Evolutionary conservation across 2,888 invertebrate genomes (phyloP), one percentile per base, ranked within the genome.

Genomic region (Arge pagana): DNA sequence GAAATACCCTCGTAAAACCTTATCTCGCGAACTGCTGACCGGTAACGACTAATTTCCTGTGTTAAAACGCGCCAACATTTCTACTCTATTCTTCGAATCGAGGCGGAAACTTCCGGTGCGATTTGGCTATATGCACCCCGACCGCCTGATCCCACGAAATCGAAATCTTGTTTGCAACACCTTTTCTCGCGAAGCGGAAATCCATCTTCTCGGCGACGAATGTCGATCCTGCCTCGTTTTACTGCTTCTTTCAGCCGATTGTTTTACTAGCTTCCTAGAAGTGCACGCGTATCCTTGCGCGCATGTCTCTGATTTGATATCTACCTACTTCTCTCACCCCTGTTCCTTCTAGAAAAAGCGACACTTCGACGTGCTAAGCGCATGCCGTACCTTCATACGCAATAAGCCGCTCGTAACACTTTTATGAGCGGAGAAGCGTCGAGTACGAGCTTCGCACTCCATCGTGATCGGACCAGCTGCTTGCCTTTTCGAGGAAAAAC

Each of bases 351-450:
- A n/a, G n/a, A n/a, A n/a, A n/a, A n/a, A n/a, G n/a, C n/a, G n/a
- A n/a, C n/a, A n/a, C n/a, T n/a, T n/a, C n/a, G n/a, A n/a, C 23
- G 45, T 45, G 33, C 33, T 24, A 16, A 23, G 16, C 19, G 48
- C 53, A 55, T 55, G 45, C 21, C 33, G n/a, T 50, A 41, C 33
- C 40, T 62, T 55, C 62, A 57, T 62, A 58, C 57, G 63, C 64
- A 65, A 65, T 65, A 67, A 67, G 62, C 49, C 53, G 56, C 63
- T 66, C 67, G 64, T 68, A 68, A 71, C 62, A 62, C 64, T 70
- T 71, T 70, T 68, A 70, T 58, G 68, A 65, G 64, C 60, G 58
- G 58, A 59, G 52, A 54, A 45, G 45, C 31, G 45, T 45, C 35
- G 45, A 35, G 35, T 45, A 45, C 35, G 23, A 45, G 35, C 45